These are phyloP conservation scores for Episyrphus balteatus DNA, from an alignment of 1,140 invertebrate species.

Conservation along the genomic window DNA sequence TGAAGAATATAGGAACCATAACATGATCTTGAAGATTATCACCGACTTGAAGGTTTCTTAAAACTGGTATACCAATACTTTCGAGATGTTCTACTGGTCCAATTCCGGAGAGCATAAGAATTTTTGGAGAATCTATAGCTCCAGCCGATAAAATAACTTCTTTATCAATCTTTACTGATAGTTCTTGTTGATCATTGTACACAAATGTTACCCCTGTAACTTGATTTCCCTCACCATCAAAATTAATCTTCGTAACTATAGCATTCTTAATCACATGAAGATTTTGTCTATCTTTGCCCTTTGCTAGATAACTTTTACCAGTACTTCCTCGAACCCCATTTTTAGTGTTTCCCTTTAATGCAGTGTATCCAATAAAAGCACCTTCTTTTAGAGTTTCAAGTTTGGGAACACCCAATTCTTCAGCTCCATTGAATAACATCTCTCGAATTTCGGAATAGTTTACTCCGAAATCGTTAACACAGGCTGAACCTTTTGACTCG, in stretches of 20 bases:
- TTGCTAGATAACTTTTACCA: constrained; percentile 39
- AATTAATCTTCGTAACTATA: constrained; percentile 59
- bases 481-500: too few species aligned
- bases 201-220: constrained; percentile 64
- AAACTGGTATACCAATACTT: constrained; percentile 34
- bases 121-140: constrained; percentile 41
- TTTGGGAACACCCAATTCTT: constrained; percentile 37
- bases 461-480: too few species aligned
- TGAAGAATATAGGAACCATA: constrained; percentile 29
- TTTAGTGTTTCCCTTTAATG: constrained; percentile 41
- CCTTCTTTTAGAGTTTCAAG: constrained; percentile 42
- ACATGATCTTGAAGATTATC: constrained; percentile 56
- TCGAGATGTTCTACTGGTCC: constrained; percentile 33
- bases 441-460: background rate
- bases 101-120: constrained; percentile 48
- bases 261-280: constrained; percentile 60
- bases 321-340: constrained; percentile 45
- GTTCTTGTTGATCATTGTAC: constrained; percentile 41
- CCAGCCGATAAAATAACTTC: constrained; percentile 44
- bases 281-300: constrained; percentile 53
- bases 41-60: constrained; percentile 55
- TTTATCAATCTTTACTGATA: constrained; percentile 1
- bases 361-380: constrained; percentile 23
- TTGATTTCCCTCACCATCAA: constrained; percentile 50
- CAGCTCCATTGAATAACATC: constrained; percentile 11